Evolutionary conservation across 2,888 invertebrate species (phyloP).

Genomic region (Sinelater perroti): DNA sequence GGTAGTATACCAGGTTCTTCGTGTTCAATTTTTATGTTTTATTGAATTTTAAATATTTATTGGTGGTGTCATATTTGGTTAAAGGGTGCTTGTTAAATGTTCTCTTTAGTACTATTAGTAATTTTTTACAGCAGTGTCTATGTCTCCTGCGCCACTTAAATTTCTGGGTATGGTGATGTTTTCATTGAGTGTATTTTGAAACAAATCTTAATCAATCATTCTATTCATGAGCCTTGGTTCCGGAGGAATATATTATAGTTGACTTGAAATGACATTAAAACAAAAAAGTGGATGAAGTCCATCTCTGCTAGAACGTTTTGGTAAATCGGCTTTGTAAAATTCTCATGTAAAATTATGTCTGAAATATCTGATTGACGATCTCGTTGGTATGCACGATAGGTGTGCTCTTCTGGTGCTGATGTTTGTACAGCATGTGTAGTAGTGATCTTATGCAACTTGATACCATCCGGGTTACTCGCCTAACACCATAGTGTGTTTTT

Average conservation of each 20-base stretch:
- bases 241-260: not conserved
- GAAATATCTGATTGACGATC: slow-evolving; percentile 4
- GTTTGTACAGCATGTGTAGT: not conserved
- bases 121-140: not conserved
- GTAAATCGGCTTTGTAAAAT: not conserved
- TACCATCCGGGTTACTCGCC: slow-evolving; percentile 1
- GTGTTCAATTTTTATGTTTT: slow-evolving; percentile 4
- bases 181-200: not conserved
- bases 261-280: slow-evolving; percentile 1
- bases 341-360: slow-evolving; percentile 7
- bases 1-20: slow-evolving; percentile 1
- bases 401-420: slow-evolving; percentile 6
- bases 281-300: slow-evolving; percentile 1
- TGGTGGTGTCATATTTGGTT: not conserved
- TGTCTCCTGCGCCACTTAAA: not conserved
- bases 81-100: not conserved
- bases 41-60: not conserved
- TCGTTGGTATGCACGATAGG: slow-evolving; percentile 1
- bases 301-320: not conserved
- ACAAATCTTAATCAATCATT: slow-evolving; percentile 1
- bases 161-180: not conserved
- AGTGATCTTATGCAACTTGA: not conserved
- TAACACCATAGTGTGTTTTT: slow-evolving; percentile 8
- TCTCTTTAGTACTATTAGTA: not conserved
- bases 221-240: slow-evolving; percentile 4